Percentiles rank a stretch among this genome's conserved stretches.
Evolutionary conservation across 2,888 invertebrate genomes (phyloP).

Genomic region (Tachina grossa): DNA sequence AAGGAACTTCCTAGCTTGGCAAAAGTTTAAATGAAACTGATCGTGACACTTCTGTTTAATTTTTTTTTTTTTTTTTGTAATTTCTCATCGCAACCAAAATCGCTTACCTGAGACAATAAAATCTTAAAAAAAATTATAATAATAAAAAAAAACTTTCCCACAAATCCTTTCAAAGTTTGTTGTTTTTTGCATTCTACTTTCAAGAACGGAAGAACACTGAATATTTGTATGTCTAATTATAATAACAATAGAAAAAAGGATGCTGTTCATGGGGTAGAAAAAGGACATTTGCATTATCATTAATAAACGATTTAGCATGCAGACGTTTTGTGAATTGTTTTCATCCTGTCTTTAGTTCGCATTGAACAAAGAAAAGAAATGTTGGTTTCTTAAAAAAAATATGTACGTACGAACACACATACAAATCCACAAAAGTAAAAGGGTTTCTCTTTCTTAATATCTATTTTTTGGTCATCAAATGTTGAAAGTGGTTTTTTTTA

Average conservation of each 20-base stretch:
- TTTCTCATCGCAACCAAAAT: constrained; percentile 18
- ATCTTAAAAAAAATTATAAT: neutral
- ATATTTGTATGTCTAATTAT: constrained; percentile 74
- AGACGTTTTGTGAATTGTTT: constrained; percentile 54
- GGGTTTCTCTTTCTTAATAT: constrained; percentile 37
- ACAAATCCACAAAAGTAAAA: constrained; percentile 30
- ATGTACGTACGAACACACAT: neutral
- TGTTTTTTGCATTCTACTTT: constrained; percentile 1
- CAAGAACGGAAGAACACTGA: constrained; percentile 48
- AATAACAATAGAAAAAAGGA: constrained; percentile 73
- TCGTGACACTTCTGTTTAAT: constrained; percentile 3
- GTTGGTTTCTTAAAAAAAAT: constrained; percentile 19
- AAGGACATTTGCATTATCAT: constrained; percentile 71
- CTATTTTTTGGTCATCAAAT: constrained; percentile 33
- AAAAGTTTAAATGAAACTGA: constrained; percentile 53
- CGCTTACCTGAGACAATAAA: constrained; percentile 39
- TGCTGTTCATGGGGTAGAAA: constrained; percentile 13
- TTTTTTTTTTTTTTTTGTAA: neutral
- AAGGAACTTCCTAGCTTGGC: constrained; percentile 13
- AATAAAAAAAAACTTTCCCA: constrained; percentile 48
- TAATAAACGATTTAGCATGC: constrained; percentile 58
- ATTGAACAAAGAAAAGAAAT: constrained; percentile 55
- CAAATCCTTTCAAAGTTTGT: constrained; percentile 29
- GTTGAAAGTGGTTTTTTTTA: constrained; percentile 42
- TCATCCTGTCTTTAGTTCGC: constrained; percentile 49